Evolutionary conservation across 1,140 invertebrate genomes (phyloP), one percentile per base, ranked within the genome.

Genomic region (Paracyclopina nana): DNA sequence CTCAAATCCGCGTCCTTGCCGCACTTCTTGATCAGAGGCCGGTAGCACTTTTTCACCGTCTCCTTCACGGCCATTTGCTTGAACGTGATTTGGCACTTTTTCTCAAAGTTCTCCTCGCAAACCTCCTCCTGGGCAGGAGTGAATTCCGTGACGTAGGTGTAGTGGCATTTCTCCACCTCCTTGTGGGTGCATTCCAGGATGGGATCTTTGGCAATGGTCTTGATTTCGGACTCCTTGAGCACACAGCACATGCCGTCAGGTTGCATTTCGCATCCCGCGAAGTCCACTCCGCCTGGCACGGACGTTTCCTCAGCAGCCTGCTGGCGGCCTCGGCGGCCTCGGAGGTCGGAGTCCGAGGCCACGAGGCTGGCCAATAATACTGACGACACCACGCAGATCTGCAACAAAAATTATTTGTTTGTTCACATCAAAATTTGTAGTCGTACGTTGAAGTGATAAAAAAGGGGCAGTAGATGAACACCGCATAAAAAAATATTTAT

Each of bases 81-180:
- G 40, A 52, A 52, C 8, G 50, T 52, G 18, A 52, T 52, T 28
- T 52, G 50, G 43, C 50, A 52, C 34, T 44, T 52, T 40, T 52
- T 52, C 50, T 52, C 50, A 29, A 52, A 52, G 40, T 52, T 52
- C 50, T 52, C 50, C 14, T 52, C 50, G 27, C 50, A 52, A 3
- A 52, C 31, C 31, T 52, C 50, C 40, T 52, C 50, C 27, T 52
- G 50, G 11, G 50, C 31, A 43, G 50, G 20, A 24, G 25, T 16
- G 25, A 50, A 52, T 16, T 52, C 22, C 11, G 50, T 52, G 22
- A 52, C 41, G 27, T 52, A 52, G 50, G 50, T 52, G 20, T 52
- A 52, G 31, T 52, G 50, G 34, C 50, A 52, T 16, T 52, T 52
- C 31, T 52, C 50, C 24, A 46, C 31, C 11, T 45, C 9, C 25